Evolutionary conservation across 2,888 invertebrate genomes (phyloP), one percentile per base, ranked within the genome.

Genomic region (Parnassius smintheus): DNA sequence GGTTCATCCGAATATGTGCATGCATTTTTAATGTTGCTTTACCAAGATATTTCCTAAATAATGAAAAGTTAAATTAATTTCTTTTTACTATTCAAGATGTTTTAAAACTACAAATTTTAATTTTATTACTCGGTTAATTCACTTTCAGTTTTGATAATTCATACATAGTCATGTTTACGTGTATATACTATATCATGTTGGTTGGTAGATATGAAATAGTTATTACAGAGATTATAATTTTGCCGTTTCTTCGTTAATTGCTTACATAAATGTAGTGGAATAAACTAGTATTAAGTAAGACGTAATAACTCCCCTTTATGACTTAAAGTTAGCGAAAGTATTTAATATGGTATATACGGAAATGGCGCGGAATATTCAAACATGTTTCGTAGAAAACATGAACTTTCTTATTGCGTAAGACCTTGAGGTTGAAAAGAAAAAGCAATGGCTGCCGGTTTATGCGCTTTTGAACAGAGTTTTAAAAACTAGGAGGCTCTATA

Each of bases 361-460:
- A 75, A 69, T 62, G 60, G 61, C 59, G 71, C 66, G 61, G 65
- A 76, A 73, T 78, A 76, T 76, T 75, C 72, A 72, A 75, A 76
- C 72, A 72, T 73, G 73, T 72, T 72, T 73, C 65, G 68, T 67
- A 66, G 66, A 71, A 62, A 68, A 72, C 74, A 78, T 81, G 79
- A 78, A 79, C 85, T 86, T 86, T 86, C 82, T 74, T 80, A 67
- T 86, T 84, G 78, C 71, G 69, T 77, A 81, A 85, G 68, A 8
- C 56, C 44, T 62, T 62, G 66, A 65, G 61, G 65, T 65, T 60
- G 49, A 58, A 54, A 60, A 62, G 53, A 57, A 55, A 55, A 59
- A 49, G 56, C 57, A 13, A 2, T 13, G 56, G 11, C 10, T 25
- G 56, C 12, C 48, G 54, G 51, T 56, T 63, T 46, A 54, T 51